These are phyloP conservation scores for Stylophora pistillata DNA, from an alignment of 64 coral and sea anemone genomes.

Conservation along the genomic window DNA sequence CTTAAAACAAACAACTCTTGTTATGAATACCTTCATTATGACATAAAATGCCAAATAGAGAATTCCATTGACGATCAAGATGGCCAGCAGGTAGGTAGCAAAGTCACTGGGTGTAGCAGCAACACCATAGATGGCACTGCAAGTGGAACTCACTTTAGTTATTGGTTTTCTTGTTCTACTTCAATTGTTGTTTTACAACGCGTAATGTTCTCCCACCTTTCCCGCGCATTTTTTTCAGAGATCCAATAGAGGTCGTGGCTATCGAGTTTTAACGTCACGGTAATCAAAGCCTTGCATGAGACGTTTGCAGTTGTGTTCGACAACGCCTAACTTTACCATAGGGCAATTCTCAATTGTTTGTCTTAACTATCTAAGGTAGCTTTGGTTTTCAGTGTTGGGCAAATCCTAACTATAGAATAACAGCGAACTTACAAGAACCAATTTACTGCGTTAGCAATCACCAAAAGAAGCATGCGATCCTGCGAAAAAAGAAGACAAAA, in stretches of 20 bases:
- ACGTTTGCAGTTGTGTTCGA: too few relatives aligned
- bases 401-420: background rate
- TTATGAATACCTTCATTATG: conserved; percentile 85
- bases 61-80: conserved; percentile 95
- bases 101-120: conserved; percentile 84
- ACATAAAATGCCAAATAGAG: conserved; percentile 97
- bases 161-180: background rate
- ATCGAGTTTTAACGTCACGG: too few relatives aligned
- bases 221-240: too few relatives aligned
- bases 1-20: background rate
- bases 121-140: conserved; percentile 90
- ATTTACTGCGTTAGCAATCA: conserved; percentile 91
- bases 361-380: background rate
- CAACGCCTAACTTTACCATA: background rate
- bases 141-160: background rate
- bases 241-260: too few relatives aligned
- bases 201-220: too few relatives aligned
- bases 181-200: background rate
- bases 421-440: conserved; percentile 87
- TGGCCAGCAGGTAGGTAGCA: conserved; percentile 92
- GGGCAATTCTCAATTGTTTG: background rate
- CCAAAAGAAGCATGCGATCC: conserved; percentile 92
- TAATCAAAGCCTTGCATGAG: too few relatives aligned
- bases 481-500: background rate
- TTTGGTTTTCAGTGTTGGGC: too few relatives aligned